These are phyloP conservation scores for Aurelia aurita DNA, from an alignment of 30 jellyfish, hydroid and myxozoan species.

Conservation along the genomic window DNA sequence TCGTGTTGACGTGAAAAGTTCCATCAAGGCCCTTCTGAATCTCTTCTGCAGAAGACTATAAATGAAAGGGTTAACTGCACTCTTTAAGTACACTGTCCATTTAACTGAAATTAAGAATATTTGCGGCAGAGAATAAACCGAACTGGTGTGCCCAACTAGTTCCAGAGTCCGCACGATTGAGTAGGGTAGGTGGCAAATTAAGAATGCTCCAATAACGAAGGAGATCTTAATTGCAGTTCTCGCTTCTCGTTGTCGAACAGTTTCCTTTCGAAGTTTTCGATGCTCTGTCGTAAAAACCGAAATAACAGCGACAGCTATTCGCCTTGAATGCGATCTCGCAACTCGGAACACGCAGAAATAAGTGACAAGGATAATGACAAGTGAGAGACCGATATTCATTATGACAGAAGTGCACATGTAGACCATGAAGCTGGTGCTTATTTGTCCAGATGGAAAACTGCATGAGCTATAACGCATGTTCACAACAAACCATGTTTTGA, in stretches of 20 bases:
- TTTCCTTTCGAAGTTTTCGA: constrained; percentile 58
- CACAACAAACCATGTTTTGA: constrained; percentile 63
- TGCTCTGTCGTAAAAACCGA: constrained; percentile 60
- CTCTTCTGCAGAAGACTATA: constrained; percentile 83
- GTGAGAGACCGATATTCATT: constrained; percentile 66
- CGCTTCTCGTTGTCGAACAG: constrained; percentile 86
- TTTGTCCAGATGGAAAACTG: constrained; percentile 57
- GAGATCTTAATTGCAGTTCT: constrained; percentile 81
- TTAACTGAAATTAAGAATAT: constrained; percentile 54
- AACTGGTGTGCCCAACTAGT: constrained; percentile 21
- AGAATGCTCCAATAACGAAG: constrained; percentile 81
- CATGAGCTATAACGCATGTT: constrained; percentile 75
- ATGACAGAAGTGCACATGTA: constrained; percentile 60
- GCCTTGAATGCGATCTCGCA: constrained; percentile 84
- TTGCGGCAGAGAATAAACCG: constrained; percentile 42
- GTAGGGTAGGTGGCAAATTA: constrained; percentile 85
- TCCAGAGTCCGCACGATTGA: constrained; percentile 74
- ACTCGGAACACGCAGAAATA: constrained; percentile 82
- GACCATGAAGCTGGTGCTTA: constrained; percentile 21
- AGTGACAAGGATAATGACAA: constrained; percentile 72
- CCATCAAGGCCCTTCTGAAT: constrained; percentile 72
- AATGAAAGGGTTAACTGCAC: constrained; percentile 82
- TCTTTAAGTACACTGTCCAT: constrained; percentile 85
- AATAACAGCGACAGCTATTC: constrained; percentile 82
- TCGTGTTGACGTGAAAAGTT: constrained; percentile 32